Evolutionary conservation across 2,797 vertebrate species (phyloP), one percentile per base, ranked within the genome.

Genomic region (Diplodus puntazzo): DNA sequence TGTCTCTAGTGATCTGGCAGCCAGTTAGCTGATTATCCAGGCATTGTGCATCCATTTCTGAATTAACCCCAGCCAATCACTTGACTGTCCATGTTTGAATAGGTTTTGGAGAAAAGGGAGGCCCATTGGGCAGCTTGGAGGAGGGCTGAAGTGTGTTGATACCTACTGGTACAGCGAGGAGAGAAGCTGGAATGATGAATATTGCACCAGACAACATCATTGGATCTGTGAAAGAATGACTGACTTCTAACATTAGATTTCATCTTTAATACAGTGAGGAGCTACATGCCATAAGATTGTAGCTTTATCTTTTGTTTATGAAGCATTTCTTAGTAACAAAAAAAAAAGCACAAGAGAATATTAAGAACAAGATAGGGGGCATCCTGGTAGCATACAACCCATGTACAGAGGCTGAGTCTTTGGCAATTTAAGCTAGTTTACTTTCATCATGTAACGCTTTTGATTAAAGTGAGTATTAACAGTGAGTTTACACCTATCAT

Each of bases 161-260:
- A 60, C 11, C 6, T 20, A 5, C 11, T 18, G 11, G 49, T 9
- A 39, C 21, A 1, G 0, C 2, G 0, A 1, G 4, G 13, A 11
- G 1, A 45, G 1, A 18, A 58, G 17, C 13, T 80, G 72, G 72
- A 45, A 18, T 11, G 8, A 42, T 59, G 0, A 1, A 0, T 0
- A 3, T 0, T 80, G 72, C 48, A 1, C 21, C 11, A 2, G 0
- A 9, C 0, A 0, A 1, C 0, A 1, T 11, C 0, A 5, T 3
- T 75, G 71, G 78, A 69, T 80, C n/a, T 80, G 78, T 42, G 66
- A 80, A 69, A 80, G 72, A 67, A 3, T 43, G 14, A 45, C 9
- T 25, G 64, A 67, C n/a, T 30, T 34, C 18, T 49, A 20, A 21
- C 20, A 53, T 23, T 11, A 39, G 21, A 34, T 50, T 20, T 34